A percentile compares a stretch with the other conserved stretches of the same genome.
phyloP scores from a whole-genome alignment of 1,140 invertebrate genomes.

The Drosophila tristis region DNA sequence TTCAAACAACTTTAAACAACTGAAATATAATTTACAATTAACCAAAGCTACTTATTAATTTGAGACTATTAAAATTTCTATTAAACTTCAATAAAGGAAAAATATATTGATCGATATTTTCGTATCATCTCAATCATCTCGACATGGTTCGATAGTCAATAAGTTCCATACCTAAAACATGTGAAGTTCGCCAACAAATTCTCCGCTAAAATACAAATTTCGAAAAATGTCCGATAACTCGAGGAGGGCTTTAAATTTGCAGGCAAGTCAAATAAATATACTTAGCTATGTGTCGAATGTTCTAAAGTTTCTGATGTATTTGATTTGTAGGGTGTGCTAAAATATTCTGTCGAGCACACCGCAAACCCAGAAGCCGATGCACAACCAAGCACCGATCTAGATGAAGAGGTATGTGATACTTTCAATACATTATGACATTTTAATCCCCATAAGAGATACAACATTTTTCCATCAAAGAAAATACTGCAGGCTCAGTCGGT shows the following conservation, averaged over 20 bases:
- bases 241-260: slow-evolving; percentile 48
- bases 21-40: background rate
- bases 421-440: background rate
- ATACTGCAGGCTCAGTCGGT: too few species aligned
- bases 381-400: slow-evolving; percentile 8
- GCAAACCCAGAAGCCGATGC: background rate
- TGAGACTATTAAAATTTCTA: too few species aligned
- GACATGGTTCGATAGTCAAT: background rate
- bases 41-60: background rate
- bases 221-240: slow-evolving; percentile 29
- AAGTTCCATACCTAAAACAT: slow-evolving; percentile 7
- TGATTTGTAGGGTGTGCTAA: slow-evolving; percentile 45
- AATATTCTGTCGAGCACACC: slow-evolving; percentile 38
- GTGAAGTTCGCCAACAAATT: background rate
- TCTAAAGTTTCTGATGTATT: background rate
- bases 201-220: background rate
- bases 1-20: background rate
- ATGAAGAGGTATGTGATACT: slow-evolving; percentile 35
- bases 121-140: slow-evolving; percentile 3
- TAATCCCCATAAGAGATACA: too few species aligned
- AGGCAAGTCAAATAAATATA: slow-evolving; percentile 19
- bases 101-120: background rate
- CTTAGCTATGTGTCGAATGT: background rate
- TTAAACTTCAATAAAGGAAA: background rate
- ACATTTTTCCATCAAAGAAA: too few species aligned